These are phyloP conservation scores for Papilio polytes DNA, from an alignment of 1,140 invertebrate species.

Conservation along the genomic window DNA sequence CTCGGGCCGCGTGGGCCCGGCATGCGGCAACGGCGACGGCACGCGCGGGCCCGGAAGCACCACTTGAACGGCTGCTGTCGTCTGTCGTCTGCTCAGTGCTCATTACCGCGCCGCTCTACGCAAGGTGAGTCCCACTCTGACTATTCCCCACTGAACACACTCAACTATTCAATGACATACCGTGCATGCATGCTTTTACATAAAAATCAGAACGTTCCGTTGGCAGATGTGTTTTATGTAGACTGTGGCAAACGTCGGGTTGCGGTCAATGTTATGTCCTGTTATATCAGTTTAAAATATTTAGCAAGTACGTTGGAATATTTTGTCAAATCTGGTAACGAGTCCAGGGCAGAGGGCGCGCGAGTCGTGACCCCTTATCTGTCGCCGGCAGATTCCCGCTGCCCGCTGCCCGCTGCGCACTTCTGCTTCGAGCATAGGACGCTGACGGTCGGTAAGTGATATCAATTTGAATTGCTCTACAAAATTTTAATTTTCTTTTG, in stretches of 20 bases:
- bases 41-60: slow-evolving; percentile 35
- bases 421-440: slow-evolving; percentile 6
- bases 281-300: background rate
- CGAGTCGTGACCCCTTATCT: slow-evolving; percentile 54
- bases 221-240: too few species aligned
- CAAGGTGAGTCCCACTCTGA: background rate
- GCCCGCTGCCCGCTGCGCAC: slow-evolving; percentile 29
- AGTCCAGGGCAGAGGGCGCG: slow-evolving; percentile 39
- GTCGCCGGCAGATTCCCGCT: slow-evolving; percentile 37
- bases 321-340: slow-evolving; percentile 20
- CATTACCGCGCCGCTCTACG: slow-evolving; percentile 35
- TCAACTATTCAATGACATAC: too few species aligned
- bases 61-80: slow-evolving; percentile 38
- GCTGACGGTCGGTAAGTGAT: slow-evolving; percentile 43
- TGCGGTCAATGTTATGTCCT: background rate
- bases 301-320: background rate
- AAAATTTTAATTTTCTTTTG: too few species aligned
- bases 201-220: too few species aligned
- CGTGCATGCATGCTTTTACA: too few species aligned
- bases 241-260: too few species aligned
- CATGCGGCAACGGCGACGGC: background rate
- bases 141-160: background rate
- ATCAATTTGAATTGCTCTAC: background rate
- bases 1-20: slow-evolving; percentile 1
- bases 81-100: slow-evolving; percentile 39